These are phyloP conservation scores for Antrozous pallidus DNA, from an alignment of 2,797 vertebrate genomes.

Conservation along the genomic window DNA sequence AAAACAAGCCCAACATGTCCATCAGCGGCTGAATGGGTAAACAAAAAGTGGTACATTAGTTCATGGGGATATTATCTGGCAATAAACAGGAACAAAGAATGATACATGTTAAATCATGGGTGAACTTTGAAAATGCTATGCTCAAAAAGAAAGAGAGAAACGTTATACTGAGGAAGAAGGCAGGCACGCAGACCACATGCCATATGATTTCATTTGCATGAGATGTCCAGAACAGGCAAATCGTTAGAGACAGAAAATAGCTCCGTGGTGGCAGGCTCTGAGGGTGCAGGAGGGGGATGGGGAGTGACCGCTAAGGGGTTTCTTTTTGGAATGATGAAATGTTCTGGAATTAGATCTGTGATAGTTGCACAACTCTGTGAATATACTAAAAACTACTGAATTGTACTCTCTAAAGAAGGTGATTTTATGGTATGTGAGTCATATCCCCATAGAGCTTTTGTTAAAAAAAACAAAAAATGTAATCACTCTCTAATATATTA, in stretches of 20 bases:
- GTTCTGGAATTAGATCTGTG: background rate
- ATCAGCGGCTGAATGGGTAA: background rate
- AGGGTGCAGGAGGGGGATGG: no score
- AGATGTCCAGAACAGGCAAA: background rate
- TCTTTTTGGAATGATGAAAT: background rate
- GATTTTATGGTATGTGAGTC: background rate
- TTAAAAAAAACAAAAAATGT: background rate
- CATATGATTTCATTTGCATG: background rate
- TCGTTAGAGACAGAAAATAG: background rate
- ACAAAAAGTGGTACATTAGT: background rate
- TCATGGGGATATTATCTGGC: background rate
- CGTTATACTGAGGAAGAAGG: background rate
- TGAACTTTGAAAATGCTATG: background rate
- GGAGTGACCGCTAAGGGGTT: background rate
- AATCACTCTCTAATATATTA: background rate
- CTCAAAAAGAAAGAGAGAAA: background rate
- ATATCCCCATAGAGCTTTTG: background rate
- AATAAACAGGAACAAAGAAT: background rate
- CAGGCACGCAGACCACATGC: background rate
- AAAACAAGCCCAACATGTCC: background rate
- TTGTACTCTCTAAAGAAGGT: background rate
- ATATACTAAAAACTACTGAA: background rate
- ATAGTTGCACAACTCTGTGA: background rate
- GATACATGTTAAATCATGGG: background rate
- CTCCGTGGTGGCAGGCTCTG: background rate